A percentile compares a stretch with the other conserved stretches of the same genome.
Conservation (phyloP, 1,140 invertebrate genomes). For the Penaeus vannamei region DNA sequence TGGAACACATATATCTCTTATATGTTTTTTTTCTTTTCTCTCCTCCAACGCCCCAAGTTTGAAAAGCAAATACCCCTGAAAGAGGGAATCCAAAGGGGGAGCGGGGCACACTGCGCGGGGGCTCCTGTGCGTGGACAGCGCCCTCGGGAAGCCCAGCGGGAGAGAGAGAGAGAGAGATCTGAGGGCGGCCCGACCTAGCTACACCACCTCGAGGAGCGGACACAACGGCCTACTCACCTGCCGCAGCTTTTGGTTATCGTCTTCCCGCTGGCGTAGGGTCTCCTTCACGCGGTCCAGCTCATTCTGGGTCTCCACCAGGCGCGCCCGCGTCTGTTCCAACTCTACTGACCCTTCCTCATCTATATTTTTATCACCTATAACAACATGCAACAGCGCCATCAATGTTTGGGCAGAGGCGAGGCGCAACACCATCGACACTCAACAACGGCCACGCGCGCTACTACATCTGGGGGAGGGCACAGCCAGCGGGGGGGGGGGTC, state of each 20-base stretch:
- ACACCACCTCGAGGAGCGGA: slow-evolving; percentile 50
- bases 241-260: slow-evolving; percentile 54
- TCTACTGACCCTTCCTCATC: slow-evolving; percentile 68
- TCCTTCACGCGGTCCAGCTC: slow-evolving; percentile 66
- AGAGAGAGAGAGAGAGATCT: no score
- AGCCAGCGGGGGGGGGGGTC: slow-evolving; percentile 23
- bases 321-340: slow-evolving; percentile 67
- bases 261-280: slow-evolving; percentile 57
- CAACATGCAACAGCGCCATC: slow-evolving; percentile 68
- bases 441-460: slow-evolving; percentile 58
- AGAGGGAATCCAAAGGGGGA: no score
- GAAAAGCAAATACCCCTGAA: no score
- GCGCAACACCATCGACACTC: slow-evolving; percentile 54
- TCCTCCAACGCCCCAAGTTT: no score
- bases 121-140: no score
- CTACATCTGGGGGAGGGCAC: slow-evolving; percentile 42
- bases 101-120: no score
- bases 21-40: no score
- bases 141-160: no score
- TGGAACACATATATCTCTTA: no score
- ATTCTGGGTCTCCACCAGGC: slow-evolving; percentile 67
- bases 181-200: slow-evolving; percentile 47
- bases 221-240: slow-evolving; percentile 61
- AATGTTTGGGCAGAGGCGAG: slow-evolving; percentile 52
- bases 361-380: slow-evolving; percentile 69